Conservation (phyloP, 1,140 invertebrate species). For the Leguminivora glycinivorella region DNA sequence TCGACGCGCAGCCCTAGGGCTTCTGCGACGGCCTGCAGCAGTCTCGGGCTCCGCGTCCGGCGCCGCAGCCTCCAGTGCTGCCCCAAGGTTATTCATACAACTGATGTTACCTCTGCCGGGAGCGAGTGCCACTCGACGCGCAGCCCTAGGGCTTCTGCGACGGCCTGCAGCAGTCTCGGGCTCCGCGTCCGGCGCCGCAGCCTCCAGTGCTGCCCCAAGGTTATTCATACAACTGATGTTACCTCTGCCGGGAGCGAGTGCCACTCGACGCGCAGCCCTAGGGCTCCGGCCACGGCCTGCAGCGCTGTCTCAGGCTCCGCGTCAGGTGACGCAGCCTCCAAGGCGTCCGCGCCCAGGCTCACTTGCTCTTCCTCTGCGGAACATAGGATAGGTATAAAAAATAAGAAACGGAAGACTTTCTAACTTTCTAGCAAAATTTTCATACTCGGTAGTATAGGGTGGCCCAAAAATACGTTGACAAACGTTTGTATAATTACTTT, state of each 20-base stretch:
- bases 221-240: not conserved
- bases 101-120: conserved; percentile 3
- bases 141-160: conserved; percentile 39
- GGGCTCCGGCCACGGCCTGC: conserved; percentile 31
- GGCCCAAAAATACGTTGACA: too few species aligned
- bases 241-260: conserved; percentile 3
- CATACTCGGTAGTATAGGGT: too few species aligned
- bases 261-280: conserved; percentile 39
- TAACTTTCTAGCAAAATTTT: too few species aligned
- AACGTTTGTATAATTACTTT: too few species aligned
- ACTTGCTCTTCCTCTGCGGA: conserved; percentile 30
- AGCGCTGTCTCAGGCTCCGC: conserved; percentile 31
- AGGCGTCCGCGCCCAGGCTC: not conserved
- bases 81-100: not conserved
- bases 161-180: conserved; percentile 34
- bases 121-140: conserved; percentile 26
- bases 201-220: conserved; percentile 14
- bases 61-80: conserved; percentile 19
- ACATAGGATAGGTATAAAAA: conserved; percentile 33
- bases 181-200: conserved; percentile 15
- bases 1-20: conserved; percentile 42
- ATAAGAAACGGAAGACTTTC: too few species aligned
- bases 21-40: conserved; percentile 33
- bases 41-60: conserved; percentile 5
- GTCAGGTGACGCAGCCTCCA: conserved; percentile 22